phyloP scores from a whole-genome alignment of 2,888 invertebrate genomes.

The Ectemnius continuus region DNA sequence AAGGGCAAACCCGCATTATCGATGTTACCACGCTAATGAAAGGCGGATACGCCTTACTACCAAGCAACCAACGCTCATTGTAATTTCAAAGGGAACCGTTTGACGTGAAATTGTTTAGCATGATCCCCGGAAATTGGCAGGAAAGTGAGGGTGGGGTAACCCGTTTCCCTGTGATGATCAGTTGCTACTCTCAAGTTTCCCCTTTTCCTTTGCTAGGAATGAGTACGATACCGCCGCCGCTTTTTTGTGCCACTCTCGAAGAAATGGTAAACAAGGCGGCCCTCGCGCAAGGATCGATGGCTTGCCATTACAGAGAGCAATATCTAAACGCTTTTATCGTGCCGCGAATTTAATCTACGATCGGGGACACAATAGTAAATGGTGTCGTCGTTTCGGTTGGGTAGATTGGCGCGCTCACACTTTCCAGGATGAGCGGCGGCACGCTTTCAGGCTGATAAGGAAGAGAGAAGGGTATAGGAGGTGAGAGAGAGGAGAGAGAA shows the following conservation, averaged over 20 bases:
- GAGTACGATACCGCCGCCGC: neutral
- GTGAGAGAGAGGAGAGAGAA: neutral
- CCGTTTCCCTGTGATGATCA: slow-evolving; percentile 1
- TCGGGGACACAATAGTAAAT: neutral
- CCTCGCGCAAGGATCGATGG: neutral
- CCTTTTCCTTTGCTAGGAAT: neutral
- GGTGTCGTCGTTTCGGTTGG: neutral
- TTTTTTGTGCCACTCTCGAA: neutral
- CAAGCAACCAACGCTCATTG: neutral
- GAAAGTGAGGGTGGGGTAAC: neutral
- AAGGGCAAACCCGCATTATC: neutral
- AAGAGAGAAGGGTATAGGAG: neutral
- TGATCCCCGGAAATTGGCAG: neutral
- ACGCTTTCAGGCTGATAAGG: slow-evolving; percentile 14
- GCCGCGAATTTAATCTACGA: slow-evolving; percentile 1
- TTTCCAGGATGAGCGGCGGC: too few relatives aligned
- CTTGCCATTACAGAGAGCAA: neutral
- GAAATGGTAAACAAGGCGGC: neutral
- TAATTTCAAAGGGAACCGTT: too few relatives aligned
- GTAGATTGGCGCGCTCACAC: too few relatives aligned
- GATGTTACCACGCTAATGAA: neutral
- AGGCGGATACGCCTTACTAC: neutral
- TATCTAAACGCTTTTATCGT: neutral
- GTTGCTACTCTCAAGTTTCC: neutral
- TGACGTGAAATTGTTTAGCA: too few relatives aligned